Evolutionary conservation across 1,140 invertebrate species (phyloP), one percentile per base, ranked within the genome.

Genomic region (Caenorhabditis brenneri): DNA sequence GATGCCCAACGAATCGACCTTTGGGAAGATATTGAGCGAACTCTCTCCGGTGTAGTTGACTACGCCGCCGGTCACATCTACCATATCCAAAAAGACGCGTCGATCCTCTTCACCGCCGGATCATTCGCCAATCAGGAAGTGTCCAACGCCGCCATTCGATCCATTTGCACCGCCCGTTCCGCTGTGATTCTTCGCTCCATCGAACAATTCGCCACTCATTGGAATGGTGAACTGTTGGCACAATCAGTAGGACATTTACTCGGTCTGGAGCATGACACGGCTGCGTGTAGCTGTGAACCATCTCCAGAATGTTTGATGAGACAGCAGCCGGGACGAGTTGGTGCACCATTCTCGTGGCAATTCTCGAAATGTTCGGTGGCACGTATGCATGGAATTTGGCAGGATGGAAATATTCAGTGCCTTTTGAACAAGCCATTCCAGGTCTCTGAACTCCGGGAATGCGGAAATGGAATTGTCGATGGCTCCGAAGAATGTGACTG

Each of bases 401-500:
- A 90, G 79, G 86, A 84, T 31, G 88, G 83, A 36, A 86, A 91
- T 39, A 79, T 90, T 31, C 89, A 90, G 31, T 91, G 89, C 65
- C 80, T 91, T 60, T 81, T 90, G 39, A 89, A 88, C 80, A 81
- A 84, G 15, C 88, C 89, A 16, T 90, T 82, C 22, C 39, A 88
- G 69, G 83, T 80, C 24, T 90, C 89, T 6, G 65, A 83, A 46
- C 87, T 91, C 5, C 87, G 88, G 51, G 86, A 87, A 31, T 90
- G 89, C 82, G 89, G 89, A 53, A 90, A 90, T 80, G 90, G 89
- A 22, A 58, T 90, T n/a, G 85, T 90, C 22, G 89, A 90, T 69
- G 88, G 82, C 4, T 86, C 84, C 16, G 89, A 90, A 49, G 88
- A 90, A 80, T 90, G 89, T 83, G 89, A 90, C 83, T 90, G 89